Percentiles rank a stretch among this genome's conserved stretches.
These are phyloP conservation scores for Zeuzera pyrina DNA, from an alignment of 2,888 invertebrate genomes.

Conservation along the genomic window DNA sequence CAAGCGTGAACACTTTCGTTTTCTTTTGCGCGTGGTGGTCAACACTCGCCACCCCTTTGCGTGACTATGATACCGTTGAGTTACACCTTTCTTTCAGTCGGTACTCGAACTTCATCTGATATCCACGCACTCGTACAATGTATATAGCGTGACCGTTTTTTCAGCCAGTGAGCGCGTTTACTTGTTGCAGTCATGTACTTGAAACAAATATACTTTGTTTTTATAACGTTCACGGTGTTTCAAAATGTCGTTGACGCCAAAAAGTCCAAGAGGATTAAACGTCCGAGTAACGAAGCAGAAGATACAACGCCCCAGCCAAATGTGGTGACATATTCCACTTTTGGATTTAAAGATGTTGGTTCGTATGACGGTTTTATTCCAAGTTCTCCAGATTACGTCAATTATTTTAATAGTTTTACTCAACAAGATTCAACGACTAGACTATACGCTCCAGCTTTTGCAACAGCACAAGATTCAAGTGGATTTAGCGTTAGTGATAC, in stretches of 20 bases:
- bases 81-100: conserved; percentile 33
- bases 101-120: conserved; percentile 42
- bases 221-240: conserved; percentile 33
- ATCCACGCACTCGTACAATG: conserved; percentile 52
- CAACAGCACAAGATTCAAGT: conserved; percentile 43
- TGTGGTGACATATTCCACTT: conserved; percentile 60
- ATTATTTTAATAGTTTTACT: conserved; percentile 33
- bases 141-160: conserved; percentile 30
- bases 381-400: conserved; percentile 54
- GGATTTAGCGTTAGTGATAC: conserved; percentile 32
- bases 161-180: conserved; percentile 27
- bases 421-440: conserved; percentile 41
- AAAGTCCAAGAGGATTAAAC: conserved; percentile 41
- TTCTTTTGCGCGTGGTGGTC: conserved; percentile 40
- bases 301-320: conserved; percentile 48
- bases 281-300: conserved; percentile 34
- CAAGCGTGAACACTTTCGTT: conserved; percentile 67
- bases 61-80: conserved; percentile 11
- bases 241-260: conserved; percentile 33
- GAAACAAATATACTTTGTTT: conserved; percentile 34
- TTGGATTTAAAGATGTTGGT: conserved; percentile 60
- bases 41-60: conserved; percentile 18
- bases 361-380: conserved; percentile 56
- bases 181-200: conserved; percentile 37
- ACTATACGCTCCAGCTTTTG: conserved; percentile 55